Conservation (phyloP, 2,113 vertebrate genomes). For the Seriola quinqueradiata region DNA sequence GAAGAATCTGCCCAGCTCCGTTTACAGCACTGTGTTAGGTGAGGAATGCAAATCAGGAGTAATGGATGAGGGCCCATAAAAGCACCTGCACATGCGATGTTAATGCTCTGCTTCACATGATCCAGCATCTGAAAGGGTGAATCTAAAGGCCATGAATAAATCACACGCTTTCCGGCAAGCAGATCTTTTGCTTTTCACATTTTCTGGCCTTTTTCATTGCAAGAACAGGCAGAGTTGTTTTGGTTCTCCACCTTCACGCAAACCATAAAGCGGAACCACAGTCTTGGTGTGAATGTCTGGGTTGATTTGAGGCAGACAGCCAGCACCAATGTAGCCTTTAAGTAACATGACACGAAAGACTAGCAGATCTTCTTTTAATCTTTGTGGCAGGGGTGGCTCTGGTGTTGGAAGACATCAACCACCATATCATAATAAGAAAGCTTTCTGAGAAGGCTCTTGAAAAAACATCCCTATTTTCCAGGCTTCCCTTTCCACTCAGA, state of each 20-base stretch:
- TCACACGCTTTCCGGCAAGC: conserved; percentile 65
- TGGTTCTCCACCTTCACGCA: conserved; percentile 56
- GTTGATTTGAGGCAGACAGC: conserved; percentile 47
- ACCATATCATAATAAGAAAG: conserved; percentile 37
- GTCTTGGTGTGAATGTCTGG: conserved; percentile 40
- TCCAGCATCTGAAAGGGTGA: conserved; percentile 77
- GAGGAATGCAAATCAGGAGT: conserved; percentile 78
- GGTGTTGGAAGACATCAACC: conserved; percentile 44
- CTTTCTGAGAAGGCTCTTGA: conserved; percentile 21
- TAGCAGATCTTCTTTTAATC: conserved; percentile 50
- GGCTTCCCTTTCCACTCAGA: neutral
- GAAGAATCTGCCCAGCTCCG: conserved; percentile 56
- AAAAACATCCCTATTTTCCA: neutral
- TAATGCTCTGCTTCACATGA: conserved; percentile 78
- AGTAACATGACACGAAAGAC: conserved; percentile 66
- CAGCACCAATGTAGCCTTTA: conserved; percentile 43
- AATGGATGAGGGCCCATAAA: conserved; percentile 78
- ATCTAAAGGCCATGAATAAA: conserved; percentile 75
- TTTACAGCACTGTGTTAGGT: conserved; percentile 60
- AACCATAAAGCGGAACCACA: conserved; percentile 64
- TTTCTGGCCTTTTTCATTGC: conserved; percentile 51
- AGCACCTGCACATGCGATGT: conserved; percentile 79
- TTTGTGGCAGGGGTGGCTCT: conserved; percentile 41
- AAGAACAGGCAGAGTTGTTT: conserved; percentile 66
- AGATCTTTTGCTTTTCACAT: conserved; percentile 66